Evolutionary conservation across 2,888 invertebrate species (phyloP), one percentile per base, ranked within the genome.

Genomic region (Dexiosoma caninum): DNA sequence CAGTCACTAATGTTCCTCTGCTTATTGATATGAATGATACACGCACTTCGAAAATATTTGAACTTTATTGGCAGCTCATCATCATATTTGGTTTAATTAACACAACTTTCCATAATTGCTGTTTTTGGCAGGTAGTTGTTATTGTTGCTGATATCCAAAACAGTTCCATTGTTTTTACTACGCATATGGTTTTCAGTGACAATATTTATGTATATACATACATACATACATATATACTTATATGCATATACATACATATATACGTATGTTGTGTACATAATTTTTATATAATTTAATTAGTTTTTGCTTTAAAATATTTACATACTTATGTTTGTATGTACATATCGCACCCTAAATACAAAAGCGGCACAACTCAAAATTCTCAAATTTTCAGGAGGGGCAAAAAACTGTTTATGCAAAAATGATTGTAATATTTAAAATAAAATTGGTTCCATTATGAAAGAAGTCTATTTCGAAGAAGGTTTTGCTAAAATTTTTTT

Each of bases 41-140:
- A 66, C 46, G 30, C 49, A 57, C 10, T 49, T 59, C 12, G 16
- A 35, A 32, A 59, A 49, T 66, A 67, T 76, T 76, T 27, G 23
- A 60, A 27, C 4, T 23, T 12, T 27, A n/a, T 55, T 44, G 40
- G 6, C n/a, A n/a, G n/a, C 51, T 40, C 32, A 23, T 69, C 42
- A 44, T 67, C 14, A 49, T 42, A 59, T 42, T 59, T 67, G 57
- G 40, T 49, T 67, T 67, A 67, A 59, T 75, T 75, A 75, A 75
- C 23, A 32, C 49, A 75, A 75, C 66, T 75, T 75, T 75, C 66
- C 57, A 53, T 46, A 40, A 62, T 23, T 57, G 16, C 70, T 70
- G 35, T 51, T 35, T 59, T 57, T 42, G 70, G 62, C 55, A 49
- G 37, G 51, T 75, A 4, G 75, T 42, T 37, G 16, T 10, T 59